These are phyloP conservation scores for Gymnorhina tibicen DNA, from an alignment of 2,113 vertebrate species.

Conservation along the genomic window DNA sequence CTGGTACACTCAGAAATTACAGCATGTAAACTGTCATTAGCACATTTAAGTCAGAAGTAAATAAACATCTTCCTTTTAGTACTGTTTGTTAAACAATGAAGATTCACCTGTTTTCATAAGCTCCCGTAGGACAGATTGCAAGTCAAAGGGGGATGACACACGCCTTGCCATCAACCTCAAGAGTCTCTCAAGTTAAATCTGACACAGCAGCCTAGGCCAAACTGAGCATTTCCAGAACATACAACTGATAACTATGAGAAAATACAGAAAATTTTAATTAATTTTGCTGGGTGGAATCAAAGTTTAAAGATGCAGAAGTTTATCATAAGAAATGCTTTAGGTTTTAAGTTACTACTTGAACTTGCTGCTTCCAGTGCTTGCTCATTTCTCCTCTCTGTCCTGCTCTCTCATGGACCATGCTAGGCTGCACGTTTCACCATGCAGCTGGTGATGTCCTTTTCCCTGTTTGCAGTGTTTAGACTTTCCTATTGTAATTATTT, in stretches of 20 bases:
- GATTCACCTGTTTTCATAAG: neutral
- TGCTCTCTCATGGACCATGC: neutral
- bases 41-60: neutral
- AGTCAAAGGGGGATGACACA: neutral
- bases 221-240: neutral
- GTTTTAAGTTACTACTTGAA: neutral
- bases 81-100: neutral
- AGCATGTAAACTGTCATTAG: neutral
- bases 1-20: neutral
- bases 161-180: neutral
- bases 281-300: neutral
- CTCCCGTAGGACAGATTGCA: fast-evolving
- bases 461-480: neutral
- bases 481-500: neutral
- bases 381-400: neutral
- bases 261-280: neutral
- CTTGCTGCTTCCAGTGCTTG: neutral
- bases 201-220: neutral
- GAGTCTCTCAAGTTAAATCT: neutral
- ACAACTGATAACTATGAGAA: neutral
- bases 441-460: neutral
- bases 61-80: neutral
- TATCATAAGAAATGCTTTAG: neutral
- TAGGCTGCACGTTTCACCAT: neutral
- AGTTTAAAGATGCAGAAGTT: neutral